Base-by-base conservation (phyloP, 2,888 invertebrate genomes). In the Nomada fabriciana region DNA sequence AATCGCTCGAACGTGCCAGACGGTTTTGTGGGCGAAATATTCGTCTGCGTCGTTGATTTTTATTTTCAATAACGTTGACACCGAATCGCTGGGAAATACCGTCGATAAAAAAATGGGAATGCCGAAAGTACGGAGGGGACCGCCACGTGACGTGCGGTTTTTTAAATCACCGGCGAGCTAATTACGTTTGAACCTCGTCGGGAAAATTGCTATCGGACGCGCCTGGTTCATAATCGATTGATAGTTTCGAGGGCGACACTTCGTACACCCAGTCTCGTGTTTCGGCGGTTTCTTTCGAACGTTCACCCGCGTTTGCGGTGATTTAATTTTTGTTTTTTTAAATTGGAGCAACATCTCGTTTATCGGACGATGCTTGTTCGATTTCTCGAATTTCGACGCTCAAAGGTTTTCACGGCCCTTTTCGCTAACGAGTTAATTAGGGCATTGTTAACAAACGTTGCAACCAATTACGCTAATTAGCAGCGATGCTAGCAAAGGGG, bases 101-200 rank as follows among this genome's bases (percentile, higher is more conserved):
- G 64, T 59, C 50, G 23, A 10, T n/a, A 43, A 11, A n/a, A 25
- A 1, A 63, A 61, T 10, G 53, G 68, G 29, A 69, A 69, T 43
- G 20, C 36, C 23, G 55, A 71, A 71, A 42, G 36, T 20, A 29
- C 2, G 36, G 13, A 18, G 42, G 64, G 25, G 63, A 36, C 29
- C 13, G 7, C 20, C 7, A 23, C 42, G 25, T 70, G 52, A 47
- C n/a, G 25, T 25, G 79, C 68, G 76, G 78, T 83, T 82, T 78
- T 36, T 65, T 64, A 75, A 80, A 82, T 82, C 83, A 83, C 36
- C 59, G 70, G 25, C 57, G 53, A 76, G 76, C 73, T 74, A 83
- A 84, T 84, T 80, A 83, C 76, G 57, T 76, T 70, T 80, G 67
- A 47, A 57, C 64, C 60, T 57, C 57, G 70, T 2, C 25, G 50